Base-by-base conservation (phyloP, 2,888 invertebrate genomes). In the Sialis lutaria region DNA sequence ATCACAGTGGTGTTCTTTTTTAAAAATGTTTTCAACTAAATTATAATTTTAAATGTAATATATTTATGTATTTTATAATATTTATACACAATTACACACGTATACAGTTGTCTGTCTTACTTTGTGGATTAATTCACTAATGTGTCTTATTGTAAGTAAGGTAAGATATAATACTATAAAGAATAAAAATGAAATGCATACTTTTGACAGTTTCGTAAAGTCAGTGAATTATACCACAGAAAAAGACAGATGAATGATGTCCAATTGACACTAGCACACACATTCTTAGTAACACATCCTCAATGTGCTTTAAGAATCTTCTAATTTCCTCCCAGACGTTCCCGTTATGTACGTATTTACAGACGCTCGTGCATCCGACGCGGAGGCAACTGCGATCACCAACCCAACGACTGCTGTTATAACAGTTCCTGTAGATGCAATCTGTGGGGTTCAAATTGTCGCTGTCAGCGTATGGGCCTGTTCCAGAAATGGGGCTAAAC, bases 371-470 rank as follows among this genome's bases (percentile, higher is more conserved):
- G 88, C 71, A 74, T 88, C 56, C 74, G 78, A 57, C 79, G 87
- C 53, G 83, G 83, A 6, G 83, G 82, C 53, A 83, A 82, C 68
- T 89, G 88, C 67, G 87, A 88, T 66, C 83, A 86, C 63, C 75
- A 86, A 51, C 82, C 82, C 8, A 80, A 82, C 52, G 86, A 86
- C 65, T 88, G 88, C 72, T 88, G 88, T 72, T 79, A 80, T 69
- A 84, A 82, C 57, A 82, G 84, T 53, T 81, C 85, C 53, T 89
- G 88, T 67, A 75, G 88, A 52, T 89, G 88, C 74, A 88, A 88
- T 67, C 72, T 88, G 45, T 89, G 87, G 87, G 87, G 88, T 50
- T 79, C 83, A 62, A 88, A 89, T 71, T 88, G 88, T 66, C 76
- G 82, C 58, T 89, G 88, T 66, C 87, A 88, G 66, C 77, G 88